Evolutionary conservation across 37 sponge, comb jelly and placozoan species (phyloP), one percentile per base, ranked within the genome.

Genomic region (Eunapius fragilis): DNA sequence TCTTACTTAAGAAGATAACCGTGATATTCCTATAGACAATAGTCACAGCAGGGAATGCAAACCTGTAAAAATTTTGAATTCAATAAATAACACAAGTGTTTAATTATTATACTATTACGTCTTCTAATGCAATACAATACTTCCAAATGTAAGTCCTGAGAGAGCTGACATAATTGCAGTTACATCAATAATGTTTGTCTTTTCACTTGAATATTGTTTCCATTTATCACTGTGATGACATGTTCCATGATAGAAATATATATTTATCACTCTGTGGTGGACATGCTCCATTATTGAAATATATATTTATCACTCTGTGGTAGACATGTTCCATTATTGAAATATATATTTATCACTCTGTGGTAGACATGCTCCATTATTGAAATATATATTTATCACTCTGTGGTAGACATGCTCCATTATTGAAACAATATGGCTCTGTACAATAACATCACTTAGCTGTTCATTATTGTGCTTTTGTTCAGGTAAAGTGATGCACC

Each of bases 81-180:
- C 6, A 13, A n/a, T 28, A 22, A 28, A 76, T 25, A 82, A 1
- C 48, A n/a, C 36, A 70, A 76, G 4, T 76, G 2, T 27, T 41
- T 41, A 41, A 9, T 41, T 6, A 9, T 41, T 41, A 41, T 1
- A 77, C 77, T 77, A 37, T 77, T 88, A 32, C 82, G 35, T 35
- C 83, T 70, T 10, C 89, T 11, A 4, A 88, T 27, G 31, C 83
- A 88, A 23, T 11, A 78, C 79, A 70, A 79, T 72, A 68, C 24
- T 30, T 14, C 83, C 78, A 70, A 26, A 58, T 3, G 77, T 4
- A 32, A 88, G 23, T 0, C 76, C 83, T 69, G 77, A 11, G 14
- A 70, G 2, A 26, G 79, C 77, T 70, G 70, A 67, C 2, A 37
- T 17, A 27, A 88, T 36, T 6, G 75, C 32, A 35, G 77, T 28